Evolutionary conservation across 2,797 vertebrate species (phyloP).

Genomic region (Fringilla coelebs): DNA sequence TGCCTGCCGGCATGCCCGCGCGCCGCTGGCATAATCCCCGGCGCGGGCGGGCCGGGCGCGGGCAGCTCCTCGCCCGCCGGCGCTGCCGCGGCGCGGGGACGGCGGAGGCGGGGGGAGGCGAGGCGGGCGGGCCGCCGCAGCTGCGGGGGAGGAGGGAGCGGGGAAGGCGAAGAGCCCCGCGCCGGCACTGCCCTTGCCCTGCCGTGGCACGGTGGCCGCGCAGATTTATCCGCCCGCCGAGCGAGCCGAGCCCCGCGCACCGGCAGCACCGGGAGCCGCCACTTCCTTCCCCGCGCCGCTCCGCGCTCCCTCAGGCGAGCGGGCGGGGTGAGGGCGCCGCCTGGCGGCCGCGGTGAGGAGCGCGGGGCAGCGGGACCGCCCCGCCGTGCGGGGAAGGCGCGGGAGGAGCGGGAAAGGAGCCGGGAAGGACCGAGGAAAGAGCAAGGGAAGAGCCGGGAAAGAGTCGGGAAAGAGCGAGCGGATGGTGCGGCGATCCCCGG

Average conservation of each 20-base stretch:
- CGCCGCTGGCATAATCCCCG: slow-evolving; percentile 10
- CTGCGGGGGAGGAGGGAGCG: not conserved
- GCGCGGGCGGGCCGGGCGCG: not conserved
- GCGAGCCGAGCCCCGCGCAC: not conserved
- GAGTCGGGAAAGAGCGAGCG: not conserved
- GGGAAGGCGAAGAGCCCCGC: not conserved
- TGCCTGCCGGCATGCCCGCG: slow-evolving; percentile 20
- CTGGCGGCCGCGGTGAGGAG: not conserved
- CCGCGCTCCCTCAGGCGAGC: not conserved
- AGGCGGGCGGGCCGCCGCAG: not conserved
- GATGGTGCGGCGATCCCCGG: not conserved
- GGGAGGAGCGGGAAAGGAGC: not conserved
- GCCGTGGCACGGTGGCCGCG: not conserved
- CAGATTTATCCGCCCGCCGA: not conserved
- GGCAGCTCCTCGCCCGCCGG: slow-evolving; percentile 26
- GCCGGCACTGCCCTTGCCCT: not conserved
- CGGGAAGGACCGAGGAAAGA: too few species aligned
- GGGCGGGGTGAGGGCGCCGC: not conserved
- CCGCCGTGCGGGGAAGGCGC: not conserved
- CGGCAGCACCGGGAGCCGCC: slow-evolving; percentile 3
- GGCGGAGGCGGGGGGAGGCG: not conserved
- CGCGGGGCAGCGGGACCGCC: not conserved
- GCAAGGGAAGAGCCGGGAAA: rapidly evolving
- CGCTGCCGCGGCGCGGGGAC: not conserved
- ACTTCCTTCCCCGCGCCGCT: slow-evolving; percentile 37